Conservation (phyloP, 2,113 vertebrate genomes). For the Elaphurus davidianus region DNA sequence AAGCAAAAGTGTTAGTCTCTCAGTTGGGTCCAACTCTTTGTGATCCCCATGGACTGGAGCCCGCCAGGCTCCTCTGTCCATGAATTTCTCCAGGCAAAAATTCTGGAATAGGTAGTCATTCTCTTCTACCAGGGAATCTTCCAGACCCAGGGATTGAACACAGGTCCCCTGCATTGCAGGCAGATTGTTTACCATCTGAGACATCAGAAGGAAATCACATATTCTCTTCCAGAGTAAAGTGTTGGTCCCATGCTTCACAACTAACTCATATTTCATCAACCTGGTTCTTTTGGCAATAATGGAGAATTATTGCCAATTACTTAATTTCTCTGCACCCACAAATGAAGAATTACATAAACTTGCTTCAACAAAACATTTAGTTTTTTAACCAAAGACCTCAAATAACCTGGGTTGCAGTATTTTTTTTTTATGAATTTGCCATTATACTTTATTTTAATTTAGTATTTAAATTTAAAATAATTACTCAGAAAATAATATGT, state of each 20-base stretch:
- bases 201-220: background rate
- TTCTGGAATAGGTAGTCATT: background rate
- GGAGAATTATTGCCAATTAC: background rate
- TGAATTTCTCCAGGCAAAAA: background rate
- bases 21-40: background rate
- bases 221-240: background rate
- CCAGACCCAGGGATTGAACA: background rate
- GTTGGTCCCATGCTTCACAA: accelerated
- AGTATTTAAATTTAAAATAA: background rate
- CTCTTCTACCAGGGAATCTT: background rate
- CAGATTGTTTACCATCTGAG: background rate
- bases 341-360: background rate
- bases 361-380: background rate
- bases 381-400: background rate
- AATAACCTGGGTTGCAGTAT: background rate
- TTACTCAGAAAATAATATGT: background rate
- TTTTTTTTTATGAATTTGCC: background rate
- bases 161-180: background rate
- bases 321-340: background rate
- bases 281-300: background rate
- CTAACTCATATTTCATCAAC: background rate
- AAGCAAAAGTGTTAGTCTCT: background rate
- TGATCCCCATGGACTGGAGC: background rate
- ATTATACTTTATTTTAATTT: background rate
- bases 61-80: background rate